Percentiles rank a stretch among this genome's conserved stretches.
Conservation (phyloP, 2,888 invertebrate genomes). For the Scaptomyza polygonia region DNA sequence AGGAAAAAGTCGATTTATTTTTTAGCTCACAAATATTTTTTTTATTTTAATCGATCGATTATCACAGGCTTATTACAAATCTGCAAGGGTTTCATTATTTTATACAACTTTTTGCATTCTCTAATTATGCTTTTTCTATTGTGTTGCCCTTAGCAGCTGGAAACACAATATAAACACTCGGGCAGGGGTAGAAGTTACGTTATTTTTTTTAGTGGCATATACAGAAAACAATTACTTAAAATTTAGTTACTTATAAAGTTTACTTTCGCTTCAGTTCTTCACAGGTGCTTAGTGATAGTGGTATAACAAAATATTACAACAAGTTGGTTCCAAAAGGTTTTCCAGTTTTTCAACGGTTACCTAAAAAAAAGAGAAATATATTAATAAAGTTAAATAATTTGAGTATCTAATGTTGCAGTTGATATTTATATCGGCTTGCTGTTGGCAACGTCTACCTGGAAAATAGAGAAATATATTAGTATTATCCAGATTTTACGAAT, state of each 20-base stretch:
- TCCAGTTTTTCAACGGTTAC: conserved; percentile 12
- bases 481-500: conserved; percentile 19
- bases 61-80: not conserved
- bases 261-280: conserved; percentile 15
- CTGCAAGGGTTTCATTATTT: conserved; percentile 32
- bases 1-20: not conserved
- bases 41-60: not conserved
- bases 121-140: conserved; percentile 9
- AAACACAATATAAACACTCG: conserved; percentile 46
- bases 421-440: not conserved
- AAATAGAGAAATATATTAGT: conserved; percentile 81
- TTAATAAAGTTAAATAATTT: conserved; percentile 45
- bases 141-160: conserved; percentile 37
- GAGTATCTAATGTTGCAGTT: not conserved
- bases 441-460: conserved; percentile 57
- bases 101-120: conserved; percentile 32
- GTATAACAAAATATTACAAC: conserved; percentile 10
- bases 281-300: conserved; percentile 11
- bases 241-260: conserved; percentile 56
- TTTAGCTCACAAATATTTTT: not conserved
- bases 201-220: conserved; percentile 60
- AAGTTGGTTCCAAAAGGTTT: not conserved
- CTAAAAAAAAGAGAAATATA: conserved; percentile 70
- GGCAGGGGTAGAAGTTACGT: conserved; percentile 36
- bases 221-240: conserved; percentile 62